Base-by-base conservation (phyloP, 2,797 vertebrate genomes). In the Knipowitschia caucasica region DNA sequence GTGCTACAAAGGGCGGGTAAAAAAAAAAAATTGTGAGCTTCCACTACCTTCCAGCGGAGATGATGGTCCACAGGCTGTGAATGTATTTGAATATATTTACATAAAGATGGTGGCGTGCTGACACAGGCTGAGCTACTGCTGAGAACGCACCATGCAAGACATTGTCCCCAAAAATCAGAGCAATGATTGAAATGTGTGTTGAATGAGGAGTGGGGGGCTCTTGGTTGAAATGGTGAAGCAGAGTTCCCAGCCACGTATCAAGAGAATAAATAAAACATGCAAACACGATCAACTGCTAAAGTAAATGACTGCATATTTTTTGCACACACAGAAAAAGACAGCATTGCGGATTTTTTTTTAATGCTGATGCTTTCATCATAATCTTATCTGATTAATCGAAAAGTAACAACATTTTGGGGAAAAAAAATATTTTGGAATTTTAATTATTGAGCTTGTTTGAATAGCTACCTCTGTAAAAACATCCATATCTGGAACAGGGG, bases 31-130 rank as follows among this genome's bases (percentile, higher is more conserved):
- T 68, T 53, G 70, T 35, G 39, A 69, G 53, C 66, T 69, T 64
- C 54, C 51, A 54, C 62, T 75, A 60, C 75, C 70, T 73, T 56
- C 11, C 76, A 73, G 72, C 73, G 61, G 79, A 73, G 73, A 72
- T 70, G 78, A 71, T 75, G 78, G 81, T 85, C 82, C 70, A 63
- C 63, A 56, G 73, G 79, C 68, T 46, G 72, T 53, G 86, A 82
- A 81, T 74, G 84, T 51, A 88, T 90, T 80, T 86, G 65, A 90
- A 92, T 89, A 88, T 63, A 91, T 92, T 89, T 89, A 80, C 88
- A 91, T 91, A 86, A 64, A 87, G 75, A 92, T 80, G 78, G 84
- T 64, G 84, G 71, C 38, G 68, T 29, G 59, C 55, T 82, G 71
- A 77, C 81, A 64, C 64, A 69, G 63, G 59, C 67, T 59, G 58